Evolutionary conservation across 2,797 vertebrate genomes (phyloP).

Genomic region (Coregonus sp.): DNA sequence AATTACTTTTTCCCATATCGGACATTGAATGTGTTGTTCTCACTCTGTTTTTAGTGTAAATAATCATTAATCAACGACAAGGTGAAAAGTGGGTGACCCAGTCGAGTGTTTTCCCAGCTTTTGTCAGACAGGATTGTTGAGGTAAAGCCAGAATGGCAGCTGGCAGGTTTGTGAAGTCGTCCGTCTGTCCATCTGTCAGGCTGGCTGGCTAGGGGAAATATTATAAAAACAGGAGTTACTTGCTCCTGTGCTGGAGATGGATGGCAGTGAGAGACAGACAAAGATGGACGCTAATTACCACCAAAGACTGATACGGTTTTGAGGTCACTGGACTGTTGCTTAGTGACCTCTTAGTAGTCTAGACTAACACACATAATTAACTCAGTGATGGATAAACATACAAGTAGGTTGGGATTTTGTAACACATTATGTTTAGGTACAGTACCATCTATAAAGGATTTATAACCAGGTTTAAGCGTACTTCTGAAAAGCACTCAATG

Average conservation of each 20-base stretch:
- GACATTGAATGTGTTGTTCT: too few relatives aligned
- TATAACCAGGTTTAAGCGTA: neutral
- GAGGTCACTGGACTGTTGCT: neutral
- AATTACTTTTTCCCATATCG: too few relatives aligned
- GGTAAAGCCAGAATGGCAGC: slow-evolving; percentile 33
- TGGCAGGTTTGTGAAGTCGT: slow-evolving; percentile 46
- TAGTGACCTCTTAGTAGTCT: too few relatives aligned
- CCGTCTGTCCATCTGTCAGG: slow-evolving; percentile 53
- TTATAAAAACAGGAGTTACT: slow-evolving; percentile 13
- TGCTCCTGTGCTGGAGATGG: slow-evolving; percentile 30
- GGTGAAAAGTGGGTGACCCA: neutral
- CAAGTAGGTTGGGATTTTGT: neutral
- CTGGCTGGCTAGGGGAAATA: neutral
- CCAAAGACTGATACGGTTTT: neutral
- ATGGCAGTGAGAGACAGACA: slow-evolving; percentile 32
- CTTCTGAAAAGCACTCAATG: neutral
- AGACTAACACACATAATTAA: neutral
- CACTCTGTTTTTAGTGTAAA: too few relatives aligned
- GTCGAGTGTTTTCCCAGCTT: slow-evolving; percentile 21
- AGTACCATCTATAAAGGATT: neutral
- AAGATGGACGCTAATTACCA: slow-evolving; percentile 8
- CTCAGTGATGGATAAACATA: neutral
- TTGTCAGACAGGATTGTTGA: slow-evolving; percentile 26
- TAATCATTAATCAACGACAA: neutral
- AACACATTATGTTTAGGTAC: neutral